A percentile compares a stretch with the other conserved stretches of the same genome.
phyloP scores from a whole-genome alignment of 2,113 vertebrate species.

The Edolisoma coerulescens region DNA sequence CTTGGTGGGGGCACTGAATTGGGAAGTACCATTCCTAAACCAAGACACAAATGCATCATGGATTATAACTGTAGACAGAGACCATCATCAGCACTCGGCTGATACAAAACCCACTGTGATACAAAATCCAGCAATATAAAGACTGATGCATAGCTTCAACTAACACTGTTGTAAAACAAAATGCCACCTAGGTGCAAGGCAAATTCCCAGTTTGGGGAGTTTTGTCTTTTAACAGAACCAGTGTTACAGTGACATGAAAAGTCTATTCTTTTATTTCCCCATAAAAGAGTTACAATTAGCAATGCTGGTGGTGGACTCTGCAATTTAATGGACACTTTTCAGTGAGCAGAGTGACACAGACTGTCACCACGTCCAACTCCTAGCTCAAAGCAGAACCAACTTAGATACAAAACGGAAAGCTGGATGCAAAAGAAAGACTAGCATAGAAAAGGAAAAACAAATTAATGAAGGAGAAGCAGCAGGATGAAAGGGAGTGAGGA shows the following conservation, averaged over 20 bases:
- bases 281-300: background rate
- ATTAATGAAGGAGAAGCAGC: background rate
- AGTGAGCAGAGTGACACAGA: background rate
- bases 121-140: background rate
- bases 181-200: background rate
- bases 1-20: background rate
- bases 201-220: background rate
- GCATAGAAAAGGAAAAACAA: background rate
- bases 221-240: background rate
- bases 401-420: background rate
- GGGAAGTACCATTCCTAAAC: background rate
- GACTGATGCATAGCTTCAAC: background rate
- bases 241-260: background rate
- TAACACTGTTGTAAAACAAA: background rate
- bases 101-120: background rate
- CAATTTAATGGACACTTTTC: background rate
- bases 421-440: background rate
- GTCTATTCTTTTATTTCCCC: background rate
- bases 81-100: background rate
- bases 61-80: rapidly evolving
- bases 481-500: background rate
- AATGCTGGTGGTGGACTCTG: background rate
- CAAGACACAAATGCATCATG: background rate
- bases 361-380: background rate
- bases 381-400: background rate